These are phyloP conservation scores for Babyrousa celebensis DNA, from an alignment of 2,797 vertebrate genomes.

Conservation along the genomic window DNA sequence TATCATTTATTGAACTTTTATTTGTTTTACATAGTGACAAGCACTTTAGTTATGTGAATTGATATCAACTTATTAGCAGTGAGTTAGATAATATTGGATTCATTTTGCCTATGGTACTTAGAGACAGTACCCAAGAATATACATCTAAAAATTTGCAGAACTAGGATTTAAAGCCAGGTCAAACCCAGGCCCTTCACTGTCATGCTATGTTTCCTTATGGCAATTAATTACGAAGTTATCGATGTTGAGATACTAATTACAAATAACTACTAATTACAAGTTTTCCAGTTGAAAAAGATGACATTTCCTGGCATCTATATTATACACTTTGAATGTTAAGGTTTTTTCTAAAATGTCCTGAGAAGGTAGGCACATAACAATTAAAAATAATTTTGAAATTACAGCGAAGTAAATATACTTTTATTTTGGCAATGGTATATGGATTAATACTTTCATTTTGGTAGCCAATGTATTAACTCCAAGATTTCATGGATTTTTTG, in stretches of 20 bases:
- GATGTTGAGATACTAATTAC: background rate
- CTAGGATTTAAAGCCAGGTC: conserved; percentile 56
- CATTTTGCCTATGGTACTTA: background rate
- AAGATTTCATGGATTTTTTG: conserved; percentile 4
- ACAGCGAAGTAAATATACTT: conserved; percentile 38
- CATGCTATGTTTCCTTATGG: background rate
- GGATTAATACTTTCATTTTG: background rate
- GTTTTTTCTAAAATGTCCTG: conserved; percentile 24
- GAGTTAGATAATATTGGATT: background rate
- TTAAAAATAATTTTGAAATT: conserved; percentile 31
- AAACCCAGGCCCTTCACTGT: background rate
- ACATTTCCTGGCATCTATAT: background rate
- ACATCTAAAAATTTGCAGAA: background rate
- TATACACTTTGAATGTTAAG: background rate
- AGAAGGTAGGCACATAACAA: conserved; percentile 39
- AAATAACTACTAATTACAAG: conserved; percentile 30
- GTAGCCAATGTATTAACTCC: background rate
- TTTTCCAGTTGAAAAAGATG: conserved; percentile 22
- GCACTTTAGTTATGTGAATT: background rate
- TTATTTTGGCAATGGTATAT: background rate
- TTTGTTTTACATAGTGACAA: conserved; percentile 16
- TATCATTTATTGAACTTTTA: background rate
- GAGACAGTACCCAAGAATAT: background rate
- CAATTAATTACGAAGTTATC: conserved; percentile 51
- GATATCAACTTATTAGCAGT: background rate